Evolutionary conservation across 2,888 invertebrate species (phyloP), one percentile per base, ranked within the genome.

Genomic region (Graphium colonna): DNA sequence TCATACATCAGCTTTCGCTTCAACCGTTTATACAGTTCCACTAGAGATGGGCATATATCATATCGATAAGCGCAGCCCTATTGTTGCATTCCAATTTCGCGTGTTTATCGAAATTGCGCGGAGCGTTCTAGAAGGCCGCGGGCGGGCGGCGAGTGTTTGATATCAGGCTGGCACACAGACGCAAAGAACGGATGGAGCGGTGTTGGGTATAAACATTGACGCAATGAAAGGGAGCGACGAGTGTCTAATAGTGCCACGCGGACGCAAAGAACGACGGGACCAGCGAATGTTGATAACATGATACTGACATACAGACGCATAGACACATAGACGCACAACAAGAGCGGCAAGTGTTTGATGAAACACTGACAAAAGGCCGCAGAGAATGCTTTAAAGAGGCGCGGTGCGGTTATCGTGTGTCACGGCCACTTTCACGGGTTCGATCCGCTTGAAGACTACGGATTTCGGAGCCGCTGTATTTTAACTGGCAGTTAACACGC

Each of bases 371-470:
- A 48, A 15, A 28, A 26, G 28, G 26, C 16, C 28, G 18, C n/a
- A 3, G 8, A 3, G n/a, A 31, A 41, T 18, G 17, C 5, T 7
- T 15, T 26, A 33, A 44, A 21, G 7, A 9, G 13, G 36, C 12
- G 43, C 39, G 21, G 5, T n/a, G n/a, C 38, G 18, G 42, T 17
- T 18, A 13, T 15, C 17, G 17, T 48, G 17, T 38, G 44, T 53
- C 52, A 48, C 43, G 39, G 33, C 15, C 42, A 53, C 53, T 53
- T 53, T 53, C 53, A n/a, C 53, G 21, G 38, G 38, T 53, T 48
- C 49, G 48, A 39, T 18, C 13, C 53, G 44, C 49, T 44, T 42
- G 49, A 44, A 42, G 33, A 48, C 38, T 28, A 38, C 28, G 43
- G 16, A 33, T 49, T 52, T 53, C 21, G 33, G 39, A 44, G 17